Conservation (phyloP, 2,888 invertebrate genomes). For the Xestoiulus laeticollis region DNA sequence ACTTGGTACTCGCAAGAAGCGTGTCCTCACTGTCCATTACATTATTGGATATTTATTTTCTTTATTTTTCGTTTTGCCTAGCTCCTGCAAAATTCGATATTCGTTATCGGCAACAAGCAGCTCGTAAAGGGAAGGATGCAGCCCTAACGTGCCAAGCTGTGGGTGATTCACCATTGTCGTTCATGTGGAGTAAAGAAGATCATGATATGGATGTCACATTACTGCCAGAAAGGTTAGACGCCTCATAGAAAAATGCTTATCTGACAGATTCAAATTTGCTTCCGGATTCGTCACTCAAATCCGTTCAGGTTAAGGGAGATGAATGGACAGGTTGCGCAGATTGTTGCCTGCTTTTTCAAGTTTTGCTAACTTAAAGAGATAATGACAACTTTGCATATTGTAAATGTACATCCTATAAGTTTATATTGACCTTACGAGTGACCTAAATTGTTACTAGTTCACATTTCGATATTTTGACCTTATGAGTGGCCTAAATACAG, state of each 20-base stretch:
- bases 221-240: constrained; percentile 45
- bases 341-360: not conserved
- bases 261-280: not conserved
- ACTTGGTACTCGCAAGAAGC: not conserved
- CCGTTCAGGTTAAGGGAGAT: not conserved
- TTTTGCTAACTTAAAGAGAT: not conserved
- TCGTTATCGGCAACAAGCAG: constrained; percentile 55
- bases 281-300: not conserved
- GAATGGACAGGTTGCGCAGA: not conserved
- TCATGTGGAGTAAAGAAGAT: constrained; percentile 54
- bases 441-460: too few relatives aligned
- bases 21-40: not conserved
- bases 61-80: constrained; percentile 45
- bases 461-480: too few relatives aligned
- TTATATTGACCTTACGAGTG: too few relatives aligned
- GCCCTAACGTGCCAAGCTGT: constrained; percentile 55
- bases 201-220: constrained; percentile 50
- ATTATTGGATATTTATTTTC: constrained; percentile 46
- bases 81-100: constrained; percentile 56
- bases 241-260: not conserved
- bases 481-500: too few relatives aligned
- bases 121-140: constrained; percentile 54
- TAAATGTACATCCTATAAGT: too few relatives aligned
- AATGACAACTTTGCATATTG: not conserved
- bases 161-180: constrained; percentile 55